A percentile compares a stretch with the other conserved stretches of the same genome.
These are phyloP conservation scores for Acrocephalus scirpaceus DNA, from an alignment of 2,797 vertebrate species.

Conservation along the genomic window DNA sequence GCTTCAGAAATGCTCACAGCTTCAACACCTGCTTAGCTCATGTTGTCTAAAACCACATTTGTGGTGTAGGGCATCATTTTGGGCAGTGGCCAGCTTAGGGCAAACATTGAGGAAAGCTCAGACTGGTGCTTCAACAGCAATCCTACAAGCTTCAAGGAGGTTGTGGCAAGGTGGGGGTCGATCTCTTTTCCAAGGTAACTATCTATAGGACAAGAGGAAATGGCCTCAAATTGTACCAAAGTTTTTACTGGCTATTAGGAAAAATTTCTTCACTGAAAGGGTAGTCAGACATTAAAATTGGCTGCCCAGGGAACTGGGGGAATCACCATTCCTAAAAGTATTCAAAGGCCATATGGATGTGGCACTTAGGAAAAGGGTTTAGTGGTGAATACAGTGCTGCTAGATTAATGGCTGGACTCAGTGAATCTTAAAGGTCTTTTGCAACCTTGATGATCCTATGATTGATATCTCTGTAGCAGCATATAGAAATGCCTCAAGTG, in stretches of 20 bases:
- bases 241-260: neutral
- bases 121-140: neutral
- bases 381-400: neutral
- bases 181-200: neutral
- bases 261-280: neutral
- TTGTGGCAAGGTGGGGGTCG: rapidly evolving
- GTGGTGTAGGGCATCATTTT: neutral
- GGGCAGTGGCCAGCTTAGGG: neutral
- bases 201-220: neutral
- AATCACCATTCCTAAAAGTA: neutral
- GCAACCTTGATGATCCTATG: neutral
- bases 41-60: neutral
- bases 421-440: neutral
- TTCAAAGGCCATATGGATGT: neutral
- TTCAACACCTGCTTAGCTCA: neutral
- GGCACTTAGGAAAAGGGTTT: neutral
- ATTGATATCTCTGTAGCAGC: neutral
- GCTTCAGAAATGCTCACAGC: neutral
- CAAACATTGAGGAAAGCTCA: neutral
- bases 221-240: neutral
- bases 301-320: neutral
- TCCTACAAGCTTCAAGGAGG: neutral
- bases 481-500: neutral
- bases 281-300: neutral
- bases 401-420: neutral